A percentile compares a stretch with the other conserved stretches of the same genome.
These are phyloP conservation scores for Carcharodon carcharias DNA, from an alignment of 2,797 vertebrate genomes.

Conservation along the genomic window DNA sequence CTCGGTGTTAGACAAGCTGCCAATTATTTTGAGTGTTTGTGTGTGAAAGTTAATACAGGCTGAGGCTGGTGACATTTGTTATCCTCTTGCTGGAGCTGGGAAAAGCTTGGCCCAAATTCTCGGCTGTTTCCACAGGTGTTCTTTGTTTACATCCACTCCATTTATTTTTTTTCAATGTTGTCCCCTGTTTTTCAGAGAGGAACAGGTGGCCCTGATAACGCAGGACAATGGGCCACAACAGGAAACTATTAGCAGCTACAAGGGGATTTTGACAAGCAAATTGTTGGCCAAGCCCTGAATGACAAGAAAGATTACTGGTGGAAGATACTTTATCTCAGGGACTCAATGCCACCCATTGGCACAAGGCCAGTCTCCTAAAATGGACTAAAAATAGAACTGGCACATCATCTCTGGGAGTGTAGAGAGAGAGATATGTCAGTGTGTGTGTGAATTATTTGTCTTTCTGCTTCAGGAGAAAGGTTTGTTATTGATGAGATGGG, in stretches of 20 bases:
- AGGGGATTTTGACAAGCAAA: conserved; percentile 25
- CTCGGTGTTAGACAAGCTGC: not conserved
- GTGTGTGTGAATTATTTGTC: conserved; percentile 21
- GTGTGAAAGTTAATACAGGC: not conserved
- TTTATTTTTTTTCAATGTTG: conserved; percentile 21
- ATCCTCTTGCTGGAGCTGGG: not conserved
- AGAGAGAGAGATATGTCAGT: not conserved
- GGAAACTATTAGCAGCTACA: conserved; percentile 27
- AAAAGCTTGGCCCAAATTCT: not conserved
- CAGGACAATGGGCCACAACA: conserved; percentile 30
- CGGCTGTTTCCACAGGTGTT: conserved; percentile 14
- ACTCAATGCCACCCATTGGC: conserved; percentile 28
- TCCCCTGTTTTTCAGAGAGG: not conserved
- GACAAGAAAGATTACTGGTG: conserved; percentile 28
- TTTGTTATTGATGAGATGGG: conserved; percentile 6
- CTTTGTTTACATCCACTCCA: not conserved
- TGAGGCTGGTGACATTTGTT: not conserved
- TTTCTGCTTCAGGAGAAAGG: conserved; percentile 5
- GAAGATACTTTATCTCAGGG: conserved; percentile 19
- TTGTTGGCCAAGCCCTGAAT: conserved; percentile 25
- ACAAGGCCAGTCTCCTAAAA: not conserved
- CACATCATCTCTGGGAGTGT: not conserved
- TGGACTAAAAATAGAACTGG: not conserved
- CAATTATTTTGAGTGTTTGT: not conserved
- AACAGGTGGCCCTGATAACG: conserved; percentile 24